Evolutionary conservation across 2,888 invertebrate genomes (phyloP), one percentile per base, ranked within the genome.

Genomic region (Odontothrips loti): DNA sequence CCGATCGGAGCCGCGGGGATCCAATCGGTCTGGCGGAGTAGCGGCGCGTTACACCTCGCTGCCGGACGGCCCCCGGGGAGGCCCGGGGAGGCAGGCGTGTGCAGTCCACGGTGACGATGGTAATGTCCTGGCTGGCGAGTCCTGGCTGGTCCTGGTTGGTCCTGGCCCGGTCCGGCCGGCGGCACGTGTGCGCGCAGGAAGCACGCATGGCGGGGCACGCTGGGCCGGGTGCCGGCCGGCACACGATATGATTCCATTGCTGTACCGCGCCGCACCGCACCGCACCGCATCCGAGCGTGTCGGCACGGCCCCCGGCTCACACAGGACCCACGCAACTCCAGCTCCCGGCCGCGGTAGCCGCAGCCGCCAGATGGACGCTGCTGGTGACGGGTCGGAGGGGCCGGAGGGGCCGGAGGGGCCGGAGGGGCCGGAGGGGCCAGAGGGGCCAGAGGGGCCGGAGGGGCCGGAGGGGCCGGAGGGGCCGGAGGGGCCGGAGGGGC

Each of bases 161-260:
- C 20, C 63, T 8, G 51, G 15, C 51, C 68, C 68, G 68, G n/a
- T 17, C 51, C 51, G 51, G n/a, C 68, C 23, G 68, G 20, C 58
- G 58, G 58, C 51, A 20, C 51, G 51, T 20, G 68, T 68, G 68
- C 68, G 58, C 68, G 68, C 68, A 75, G 68, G 68, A 75, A 75
- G 68, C 68, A 75, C 68, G 68, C 68, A 75, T 75, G 68, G 68
- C 27, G 68, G 23, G n/a, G 68, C 68, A 23, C 9, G 68, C 68
- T 3, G 68, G 6, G 23, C 68, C 23, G 68, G 51, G 48, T 15
- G 48, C 15, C 34, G 58, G 27, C 68, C 27, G 68, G 68, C 68
- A 75, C 68, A 27, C 68, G 68, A 27, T 75, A 75, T 75, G 68
- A 75, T 75, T 75, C 68, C 68, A 75, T 75, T 75, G 68, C 68